phyloP scores from a whole-genome alignment of 2,113 vertebrate genomes.

The Ginglymostoma cirratum region DNA sequence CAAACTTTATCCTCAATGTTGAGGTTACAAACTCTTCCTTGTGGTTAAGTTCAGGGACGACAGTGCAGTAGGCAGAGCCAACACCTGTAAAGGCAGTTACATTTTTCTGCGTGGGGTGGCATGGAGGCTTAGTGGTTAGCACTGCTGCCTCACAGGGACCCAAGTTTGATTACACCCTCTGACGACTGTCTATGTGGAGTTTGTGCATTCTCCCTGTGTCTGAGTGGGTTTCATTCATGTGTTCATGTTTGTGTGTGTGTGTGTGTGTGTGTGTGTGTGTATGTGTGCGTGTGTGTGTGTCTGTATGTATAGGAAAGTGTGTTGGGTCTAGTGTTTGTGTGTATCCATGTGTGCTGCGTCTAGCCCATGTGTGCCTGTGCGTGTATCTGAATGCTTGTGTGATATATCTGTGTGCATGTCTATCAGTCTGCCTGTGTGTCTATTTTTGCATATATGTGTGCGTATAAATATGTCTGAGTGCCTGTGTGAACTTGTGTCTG shows the following conservation, averaged over 20 bases:
- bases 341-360: background rate
- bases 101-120: too few species aligned
- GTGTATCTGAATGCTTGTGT: background rate
- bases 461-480: background rate
- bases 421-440: background rate
- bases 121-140: too few species aligned
- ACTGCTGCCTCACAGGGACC: too few species aligned
- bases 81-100: background rate
- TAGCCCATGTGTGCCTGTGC: background rate
- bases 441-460: background rate
- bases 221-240: too few species aligned
- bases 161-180: too few species aligned
- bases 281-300: background rate
- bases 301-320: background rate
- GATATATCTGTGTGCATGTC: background rate
- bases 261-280: background rate
- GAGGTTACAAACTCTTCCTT: background rate
- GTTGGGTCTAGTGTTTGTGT: background rate
- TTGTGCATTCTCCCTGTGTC: too few species aligned
- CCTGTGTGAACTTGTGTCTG: background rate
- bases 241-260: background rate
- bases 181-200: too few species aligned
- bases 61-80: background rate
- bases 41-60: background rate
- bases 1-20: background rate